These are phyloP conservation scores for Diabrotica undecimpunctata DNA, from an alignment of 1,140 invertebrate species.

Conservation along the genomic window DNA sequence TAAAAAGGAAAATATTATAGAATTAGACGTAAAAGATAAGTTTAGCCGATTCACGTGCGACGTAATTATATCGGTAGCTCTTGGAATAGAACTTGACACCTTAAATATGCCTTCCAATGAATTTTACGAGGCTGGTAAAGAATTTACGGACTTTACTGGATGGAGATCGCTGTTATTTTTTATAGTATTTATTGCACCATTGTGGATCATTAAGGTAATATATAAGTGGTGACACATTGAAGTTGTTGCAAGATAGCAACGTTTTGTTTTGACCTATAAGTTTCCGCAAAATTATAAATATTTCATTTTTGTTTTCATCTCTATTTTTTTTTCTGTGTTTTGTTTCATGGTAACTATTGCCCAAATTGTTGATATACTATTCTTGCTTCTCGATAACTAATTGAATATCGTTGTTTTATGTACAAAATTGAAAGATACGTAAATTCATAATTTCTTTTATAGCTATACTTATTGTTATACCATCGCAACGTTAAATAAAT, in stretches of 20 bases:
- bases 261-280: background rate
- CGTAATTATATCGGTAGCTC: conserved; percentile 43
- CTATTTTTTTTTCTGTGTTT: background rate
- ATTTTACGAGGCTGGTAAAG: conserved; percentile 43
- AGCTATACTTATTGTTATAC: too few relatives aligned
- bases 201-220: conserved; percentile 25
- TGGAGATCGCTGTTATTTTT: conserved; percentile 7
- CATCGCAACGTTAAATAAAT: too few relatives aligned
- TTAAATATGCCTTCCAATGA: conserved; percentile 41
- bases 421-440: too few relatives aligned
- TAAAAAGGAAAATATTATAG: conserved; percentile 30
- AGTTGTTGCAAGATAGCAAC: background rate
- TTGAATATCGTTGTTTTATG: too few relatives aligned
- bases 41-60: conserved; percentile 42
- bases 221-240: background rate
- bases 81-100: conserved; percentile 44
- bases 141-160: conserved; percentile 32
- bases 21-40: conserved; percentile 23
- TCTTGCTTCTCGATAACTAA: too few relatives aligned
- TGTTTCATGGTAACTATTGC: background rate
- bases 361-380: too few relatives aligned
- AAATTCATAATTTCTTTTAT: too few relatives aligned
- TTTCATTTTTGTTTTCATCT: background rate
- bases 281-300: background rate
- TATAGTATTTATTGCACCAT: background rate